A percentile compares a stretch with the other conserved stretches of the same genome.
Conservation (phyloP, 2,888 invertebrate genomes). For the Coronaproctus castanopsis region DNA sequence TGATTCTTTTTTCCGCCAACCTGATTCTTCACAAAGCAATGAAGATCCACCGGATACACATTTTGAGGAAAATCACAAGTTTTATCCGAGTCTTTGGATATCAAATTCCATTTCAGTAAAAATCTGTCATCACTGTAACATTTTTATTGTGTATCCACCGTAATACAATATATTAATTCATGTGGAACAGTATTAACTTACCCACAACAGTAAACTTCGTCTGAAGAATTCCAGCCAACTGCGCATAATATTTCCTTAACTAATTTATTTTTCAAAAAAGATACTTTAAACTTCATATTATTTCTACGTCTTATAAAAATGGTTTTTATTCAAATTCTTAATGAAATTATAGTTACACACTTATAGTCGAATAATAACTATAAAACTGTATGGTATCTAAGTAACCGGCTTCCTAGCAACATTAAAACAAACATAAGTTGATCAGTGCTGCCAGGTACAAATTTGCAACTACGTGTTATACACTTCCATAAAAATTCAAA, state of each 20-base stretch:
- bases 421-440: no score
- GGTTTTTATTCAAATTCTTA: no score
- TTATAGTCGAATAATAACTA: no score
- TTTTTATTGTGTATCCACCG: background rate
- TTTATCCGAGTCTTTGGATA: conserved; percentile 51
- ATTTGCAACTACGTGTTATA: no score
- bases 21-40: conserved; percentile 49
- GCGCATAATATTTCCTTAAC: conserved; percentile 5
- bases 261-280: conserved; percentile 6
- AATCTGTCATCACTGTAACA: conserved; percentile 68
- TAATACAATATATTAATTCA: background rate
- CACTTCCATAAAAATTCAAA: no score
- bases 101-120: conserved; percentile 70
- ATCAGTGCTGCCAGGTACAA: no score
- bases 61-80: conserved; percentile 62
- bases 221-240: conserved; percentile 80
- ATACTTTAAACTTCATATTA: conserved; percentile 13
- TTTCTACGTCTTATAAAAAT: no score
- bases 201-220: conserved; percentile 84
- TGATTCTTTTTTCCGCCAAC: conserved; percentile 30
- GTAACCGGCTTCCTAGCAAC: no score
- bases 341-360: no score
- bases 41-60: conserved; percentile 73
- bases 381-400: no score
- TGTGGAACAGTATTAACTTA: conserved; percentile 24